A percentile compares a stretch with the other conserved stretches of the same genome.
Conservation (phyloP, 2,113 vertebrate genomes). For the Scomber scombrus region DNA sequence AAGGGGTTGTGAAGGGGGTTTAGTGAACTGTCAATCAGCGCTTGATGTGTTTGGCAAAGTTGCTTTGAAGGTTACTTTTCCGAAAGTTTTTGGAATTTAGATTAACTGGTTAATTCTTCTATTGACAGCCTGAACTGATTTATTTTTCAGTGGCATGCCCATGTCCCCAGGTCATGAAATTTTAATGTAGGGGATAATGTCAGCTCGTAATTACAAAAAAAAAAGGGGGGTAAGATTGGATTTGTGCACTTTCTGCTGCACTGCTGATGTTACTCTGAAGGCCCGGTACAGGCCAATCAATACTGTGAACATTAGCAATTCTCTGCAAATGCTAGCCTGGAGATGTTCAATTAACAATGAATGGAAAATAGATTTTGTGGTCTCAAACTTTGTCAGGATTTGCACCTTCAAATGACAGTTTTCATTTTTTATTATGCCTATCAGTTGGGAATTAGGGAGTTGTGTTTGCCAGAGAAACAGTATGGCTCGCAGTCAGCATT, state of each 20-base stretch:
- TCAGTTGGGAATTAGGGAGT: conserved; percentile 20
- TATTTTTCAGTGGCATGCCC: conserved; percentile 51
- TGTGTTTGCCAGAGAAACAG: conserved; percentile 14
- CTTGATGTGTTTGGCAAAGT: conserved; percentile 10
- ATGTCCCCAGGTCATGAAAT: conserved; percentile 72
- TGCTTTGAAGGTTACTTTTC: conserved; percentile 24
- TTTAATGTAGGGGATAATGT: conserved; percentile 73
- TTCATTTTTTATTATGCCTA: conserved; percentile 35
- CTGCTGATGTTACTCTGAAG: conserved; percentile 56
- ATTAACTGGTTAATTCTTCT: conserved; percentile 41
- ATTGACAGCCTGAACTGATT: conserved; percentile 49
- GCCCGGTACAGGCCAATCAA: conserved; percentile 59
- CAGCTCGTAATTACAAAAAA: conserved; percentile 57
- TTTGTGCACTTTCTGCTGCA: conserved; percentile 55
- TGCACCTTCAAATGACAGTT: conserved; percentile 38
- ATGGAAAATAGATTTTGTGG: conserved; percentile 60
- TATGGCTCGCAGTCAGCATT: conserved; percentile 36
- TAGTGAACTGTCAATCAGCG: not conserved
- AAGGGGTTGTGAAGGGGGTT: not conserved
- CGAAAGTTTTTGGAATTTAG: conserved; percentile 16
- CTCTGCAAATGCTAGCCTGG: conserved; percentile 63
- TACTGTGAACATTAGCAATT: conserved; percentile 67
- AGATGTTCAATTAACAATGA: conserved; percentile 71
- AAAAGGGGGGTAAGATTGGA: conserved; percentile 47
- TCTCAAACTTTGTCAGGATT: conserved; percentile 49